Evolutionary conservation across 2,113 vertebrate genomes (phyloP).

Genomic region (Strix aluco): DNA sequence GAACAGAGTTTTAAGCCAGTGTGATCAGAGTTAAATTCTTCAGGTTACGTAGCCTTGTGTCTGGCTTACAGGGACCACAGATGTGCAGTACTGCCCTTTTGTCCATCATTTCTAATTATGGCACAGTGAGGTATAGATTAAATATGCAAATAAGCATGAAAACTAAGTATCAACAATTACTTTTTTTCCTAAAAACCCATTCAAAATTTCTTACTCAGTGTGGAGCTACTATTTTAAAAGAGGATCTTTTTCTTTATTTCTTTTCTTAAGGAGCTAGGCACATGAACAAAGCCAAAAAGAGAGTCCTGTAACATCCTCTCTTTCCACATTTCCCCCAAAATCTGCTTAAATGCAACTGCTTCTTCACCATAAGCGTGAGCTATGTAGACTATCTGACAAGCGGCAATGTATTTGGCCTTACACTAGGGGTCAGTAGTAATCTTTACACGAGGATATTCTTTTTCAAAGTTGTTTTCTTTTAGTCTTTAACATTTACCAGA

Average conservation of each 20-base stretch:
- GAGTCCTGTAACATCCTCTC: neutral
- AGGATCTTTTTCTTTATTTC: neutral
- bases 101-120: neutral
- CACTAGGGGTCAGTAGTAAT: conserved; percentile 51
- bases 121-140: neutral
- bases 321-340: neutral
- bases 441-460: neutral
- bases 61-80: neutral
- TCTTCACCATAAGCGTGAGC: neutral
- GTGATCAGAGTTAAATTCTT: neutral
- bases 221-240: neutral
- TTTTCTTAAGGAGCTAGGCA: neutral
- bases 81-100: neutral
- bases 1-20: neutral
- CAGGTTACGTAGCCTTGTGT: accelerated
- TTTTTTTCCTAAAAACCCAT: neutral
- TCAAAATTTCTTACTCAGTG: neutral
- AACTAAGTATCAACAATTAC: neutral
- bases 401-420: neutral
- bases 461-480: neutral
- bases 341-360: neutral
- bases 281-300: neutral
- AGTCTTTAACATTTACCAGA: neutral
- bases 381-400: neutral
- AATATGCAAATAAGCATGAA: neutral